These are phyloP conservation scores for Sycophila texana DNA, from an alignment of 2,888 invertebrate genomes.

Conservation along the genomic window DNA sequence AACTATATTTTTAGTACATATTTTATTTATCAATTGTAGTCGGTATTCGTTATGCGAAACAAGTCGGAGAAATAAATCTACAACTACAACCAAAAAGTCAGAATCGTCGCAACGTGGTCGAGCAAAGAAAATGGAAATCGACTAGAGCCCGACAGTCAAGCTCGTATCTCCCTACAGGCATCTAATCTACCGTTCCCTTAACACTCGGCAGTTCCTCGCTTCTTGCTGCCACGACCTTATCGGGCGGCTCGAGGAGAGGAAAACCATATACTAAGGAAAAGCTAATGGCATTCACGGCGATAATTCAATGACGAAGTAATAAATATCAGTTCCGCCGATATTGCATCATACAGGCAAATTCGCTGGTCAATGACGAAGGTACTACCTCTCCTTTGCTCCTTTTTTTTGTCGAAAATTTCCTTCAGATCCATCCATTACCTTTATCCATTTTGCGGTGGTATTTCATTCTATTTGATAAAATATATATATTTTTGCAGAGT, in stretches of 20 bases:
- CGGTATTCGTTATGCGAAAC: no score
- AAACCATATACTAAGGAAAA: conserved; percentile 9
- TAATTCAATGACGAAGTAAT: conserved; percentile 41
- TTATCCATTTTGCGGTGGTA: no score
- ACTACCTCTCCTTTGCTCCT: neutral
- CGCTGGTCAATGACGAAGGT: neutral
- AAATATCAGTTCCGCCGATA: conserved; percentile 25
- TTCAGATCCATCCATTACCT: no score
- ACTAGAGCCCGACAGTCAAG: neutral
- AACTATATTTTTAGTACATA: no score
- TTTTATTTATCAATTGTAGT: no score
- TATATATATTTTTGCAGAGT: no score
- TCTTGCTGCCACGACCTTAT: conserved; percentile 19
- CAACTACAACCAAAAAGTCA: no score
- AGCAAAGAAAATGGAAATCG: neutral
- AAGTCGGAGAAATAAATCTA: no score
- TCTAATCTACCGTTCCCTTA: conserved; percentile 21
- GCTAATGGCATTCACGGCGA: conserved; percentile 33
- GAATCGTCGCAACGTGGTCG: no score
- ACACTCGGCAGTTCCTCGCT: neutral
- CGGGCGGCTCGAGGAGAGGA: neutral
- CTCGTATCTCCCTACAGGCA: conserved; percentile 16
- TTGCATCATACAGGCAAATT: conserved; percentile 48
- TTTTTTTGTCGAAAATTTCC: neutral
- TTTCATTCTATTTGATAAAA: no score